Base-by-base conservation (phyloP, 2,113 vertebrate species). In the Spermophilus dauricus region DNA sequence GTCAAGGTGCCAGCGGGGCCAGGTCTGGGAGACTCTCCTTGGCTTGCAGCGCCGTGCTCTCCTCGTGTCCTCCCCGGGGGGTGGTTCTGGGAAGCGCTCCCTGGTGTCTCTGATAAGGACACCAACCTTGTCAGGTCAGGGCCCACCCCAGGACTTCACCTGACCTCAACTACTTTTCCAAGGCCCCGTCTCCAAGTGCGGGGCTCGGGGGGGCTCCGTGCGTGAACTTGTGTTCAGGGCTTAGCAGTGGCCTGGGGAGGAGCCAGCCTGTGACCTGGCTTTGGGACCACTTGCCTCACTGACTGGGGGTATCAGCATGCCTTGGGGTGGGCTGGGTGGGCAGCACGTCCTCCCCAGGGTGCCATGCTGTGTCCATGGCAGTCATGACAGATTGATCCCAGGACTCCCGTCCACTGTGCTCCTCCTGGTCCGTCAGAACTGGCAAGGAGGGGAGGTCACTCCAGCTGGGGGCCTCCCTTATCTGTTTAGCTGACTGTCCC, bases 1-100 rank as follows among this genome's bases (percentile, higher is more conserved):
- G 2, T 1, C 14, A 28, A 0, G 3, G 75, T 8, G 3, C 39
- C 0, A 1, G 3, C 42, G 14, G 48, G 37, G 0, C 14, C 0
- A 1, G 51, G 42, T 28, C n/a, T 42, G n/a, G 61, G 14, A 65
- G 8, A 28, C 45, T 1, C 34, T 7, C 13, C 26, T n/a, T 69
- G 30, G 4, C 3, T 14, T 4, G 0, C 17, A 8, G n/a, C 2
- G 70, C 58, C 9, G 0, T 56, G n/a, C 28, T 81, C 45, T 20
- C 6, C 2, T 80, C 24, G 5, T 0, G 8, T 75, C 70, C 75
- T 32, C 4, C 6, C 1, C 0, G 39, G 61, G 14, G 5, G 4
- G 11, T 10, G 26, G 17, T 34, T 70, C 13, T 0, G 0, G 9
- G 22, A 10, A 32, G 1, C 12, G 2, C 5, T 48, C 7, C 1